Conservation (phyloP, 2,113 vertebrate genomes). For the Antigone vipio region DNA sequence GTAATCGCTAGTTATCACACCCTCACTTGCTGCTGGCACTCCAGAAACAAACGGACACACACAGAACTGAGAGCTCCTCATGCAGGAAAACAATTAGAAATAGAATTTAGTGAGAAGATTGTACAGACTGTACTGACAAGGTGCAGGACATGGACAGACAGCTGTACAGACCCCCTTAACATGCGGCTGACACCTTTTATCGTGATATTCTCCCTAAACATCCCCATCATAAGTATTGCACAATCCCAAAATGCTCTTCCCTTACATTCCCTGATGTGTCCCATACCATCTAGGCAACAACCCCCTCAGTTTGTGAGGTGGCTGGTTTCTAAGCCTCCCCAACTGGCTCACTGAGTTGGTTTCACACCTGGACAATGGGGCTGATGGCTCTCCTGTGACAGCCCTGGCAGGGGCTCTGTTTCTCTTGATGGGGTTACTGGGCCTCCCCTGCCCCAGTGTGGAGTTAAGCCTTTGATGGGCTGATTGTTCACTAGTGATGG, state of each 20-base stretch:
- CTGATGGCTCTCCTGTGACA: not conserved
- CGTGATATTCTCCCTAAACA: not conserved
- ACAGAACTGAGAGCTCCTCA: not conserved
- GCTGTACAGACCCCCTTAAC: not conserved
- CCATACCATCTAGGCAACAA: not conserved
- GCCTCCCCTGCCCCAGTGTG: not conserved
- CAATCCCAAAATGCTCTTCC: not conserved
- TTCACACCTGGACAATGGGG: not conserved
- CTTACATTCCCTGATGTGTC: not conserved
- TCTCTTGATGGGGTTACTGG: not conserved
- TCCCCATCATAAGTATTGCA: not conserved
- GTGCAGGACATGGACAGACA: not conserved
- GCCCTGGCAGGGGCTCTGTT: not conserved
- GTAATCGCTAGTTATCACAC: not conserved
- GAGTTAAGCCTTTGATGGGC: not conserved
- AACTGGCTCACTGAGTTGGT: not conserved
- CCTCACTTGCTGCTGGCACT: not conserved
- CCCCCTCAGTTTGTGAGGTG: not conserved
- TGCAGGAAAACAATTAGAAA: not conserved
- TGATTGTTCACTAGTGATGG: not conserved
- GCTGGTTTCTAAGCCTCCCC: not conserved
- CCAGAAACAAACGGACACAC: not conserved
- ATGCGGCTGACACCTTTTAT: not conserved
- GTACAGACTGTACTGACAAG: not conserved
- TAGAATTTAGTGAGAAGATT: not conserved